A percentile compares a stretch with the other conserved stretches of the same genome.
Evolutionary conservation across 30 jellyfish, hydroid and myxozoan genomes (phyloP).

Genomic region (Cassiopea andromeda): DNA sequence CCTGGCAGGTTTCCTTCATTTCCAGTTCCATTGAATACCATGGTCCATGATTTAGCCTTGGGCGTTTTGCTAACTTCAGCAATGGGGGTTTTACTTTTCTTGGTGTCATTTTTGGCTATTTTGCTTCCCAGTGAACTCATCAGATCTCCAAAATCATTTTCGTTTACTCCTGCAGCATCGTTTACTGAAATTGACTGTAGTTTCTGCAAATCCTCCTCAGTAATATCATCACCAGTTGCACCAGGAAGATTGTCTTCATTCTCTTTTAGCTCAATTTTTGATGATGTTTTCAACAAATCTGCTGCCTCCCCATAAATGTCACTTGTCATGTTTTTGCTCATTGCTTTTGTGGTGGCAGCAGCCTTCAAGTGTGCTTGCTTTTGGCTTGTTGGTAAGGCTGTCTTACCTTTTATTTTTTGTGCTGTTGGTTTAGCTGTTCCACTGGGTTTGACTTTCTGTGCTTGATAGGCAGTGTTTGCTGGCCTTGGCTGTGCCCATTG

Average conservation of each 20-base stretch:
- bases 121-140: slow-evolving; percentile 70
- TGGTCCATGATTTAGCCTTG: slow-evolving; percentile 85
- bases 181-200: slow-evolving; percentile 81
- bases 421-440: slow-evolving; percentile 1
- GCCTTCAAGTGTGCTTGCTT: slow-evolving; percentile 1
- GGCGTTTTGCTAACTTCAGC: slow-evolving; percentile 21
- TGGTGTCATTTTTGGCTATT: slow-evolving; percentile 16
- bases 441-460: background rate
- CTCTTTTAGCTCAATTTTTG: slow-evolving; percentile 71
- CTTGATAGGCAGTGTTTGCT: slow-evolving; percentile 25
- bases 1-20: slow-evolving; percentile 91
- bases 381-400: background rate
- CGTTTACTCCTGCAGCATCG: slow-evolving; percentile 45
- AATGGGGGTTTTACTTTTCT: slow-evolving; percentile 49
- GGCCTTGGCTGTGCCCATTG: slow-evolving; percentile 4
- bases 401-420: background rate
- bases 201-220: slow-evolving; percentile 77
- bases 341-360: slow-evolving; percentile 7
- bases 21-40: slow-evolving; percentile 76
- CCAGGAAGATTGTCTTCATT: slow-evolving; percentile 81
- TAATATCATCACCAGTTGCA: slow-evolving; percentile 79
- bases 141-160: slow-evolving; percentile 70
- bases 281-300: slow-evolving; percentile 72
- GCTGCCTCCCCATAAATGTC: slow-evolving; percentile 83
- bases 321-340: background rate